Base-by-base conservation (phyloP, 2,113 vertebrate species). In the Spermophilus dauricus region DNA sequence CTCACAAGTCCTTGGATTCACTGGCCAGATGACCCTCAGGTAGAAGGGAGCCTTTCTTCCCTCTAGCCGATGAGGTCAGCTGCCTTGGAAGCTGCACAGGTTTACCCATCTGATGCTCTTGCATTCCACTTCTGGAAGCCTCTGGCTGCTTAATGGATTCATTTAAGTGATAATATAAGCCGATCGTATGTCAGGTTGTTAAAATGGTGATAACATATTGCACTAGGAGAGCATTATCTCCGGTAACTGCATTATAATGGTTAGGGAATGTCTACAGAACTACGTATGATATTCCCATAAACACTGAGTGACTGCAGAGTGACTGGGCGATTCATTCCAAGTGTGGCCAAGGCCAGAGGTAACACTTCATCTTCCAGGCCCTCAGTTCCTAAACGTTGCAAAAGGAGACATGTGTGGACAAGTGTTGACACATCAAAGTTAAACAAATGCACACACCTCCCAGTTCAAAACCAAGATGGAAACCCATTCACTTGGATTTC, bases 171-270 rank as follows among this genome's bases (percentile, higher is more conserved):
- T 98, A 98, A 98, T 95, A 97, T 0, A 98, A 98, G 97, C 97
- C 12, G 96, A 94, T 98, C 76, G 12, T 83, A 42, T 95, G 97
- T 97, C 98, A 98, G 98, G 98, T 91, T 98, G 96, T 98, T 98
- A 98, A 97, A 98, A 96, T 76, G 95, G 97, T 14, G 97, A 93
- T 97, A 97, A 98, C 95, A 95, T 98, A 96, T 84, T 89, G 97
- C 96, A 88, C 83, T 67, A 69, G 80, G 91, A 95, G 96, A 98
- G 61, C 95, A 73, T 97, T 97, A 98, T 75, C 42, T 1, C 85
- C 45, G 0, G 96, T 89, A 97, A 97, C 95, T 39, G 93, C 95
- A 1, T 53, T 83, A 37, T 73, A 98, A 94, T 16, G 53, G 85
- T 24, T 96, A 97, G 97, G 95, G 97, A 91, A 84, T 2, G 9